A percentile compares a stretch with the other conserved stretches of the same genome.
These are phyloP conservation scores for Agrotis exclamationis DNA, from an alignment of 2,888 invertebrate species.

Conservation along the genomic window DNA sequence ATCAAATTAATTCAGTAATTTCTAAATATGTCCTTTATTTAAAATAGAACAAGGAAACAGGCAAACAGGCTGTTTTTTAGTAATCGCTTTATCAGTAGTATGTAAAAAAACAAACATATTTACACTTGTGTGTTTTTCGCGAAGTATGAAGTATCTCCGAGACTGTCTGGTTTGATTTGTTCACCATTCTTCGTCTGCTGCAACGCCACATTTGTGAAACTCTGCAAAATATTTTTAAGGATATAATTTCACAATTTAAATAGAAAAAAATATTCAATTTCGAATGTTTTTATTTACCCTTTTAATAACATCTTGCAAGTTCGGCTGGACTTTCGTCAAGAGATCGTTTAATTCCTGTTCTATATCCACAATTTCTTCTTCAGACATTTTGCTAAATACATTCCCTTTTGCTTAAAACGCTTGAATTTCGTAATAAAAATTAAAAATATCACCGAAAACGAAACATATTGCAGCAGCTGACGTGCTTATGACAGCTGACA, in stretches of 20 bases:
- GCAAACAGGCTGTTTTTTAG: neutral
- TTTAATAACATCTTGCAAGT: constrained; percentile 91
- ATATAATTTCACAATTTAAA: constrained; percentile 7
- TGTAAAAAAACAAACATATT: constrained; percentile 69
- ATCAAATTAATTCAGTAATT: neutral
- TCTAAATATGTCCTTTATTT: neutral
- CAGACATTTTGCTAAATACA: constrained; percentile 79
- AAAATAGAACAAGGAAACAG: neutral
- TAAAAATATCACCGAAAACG: constrained; percentile 55
- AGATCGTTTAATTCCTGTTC: constrained; percentile 88
- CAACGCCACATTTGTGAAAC: constrained; percentile 91
- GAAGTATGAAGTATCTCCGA: constrained; percentile 90
- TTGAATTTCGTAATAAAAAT: constrained; percentile 50
- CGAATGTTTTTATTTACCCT: constrained; percentile 84
- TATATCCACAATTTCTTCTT: constrained; percentile 84
- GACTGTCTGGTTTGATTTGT: constrained; percentile 82
- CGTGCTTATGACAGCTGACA: constrained; percentile 56
- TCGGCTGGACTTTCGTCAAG: constrained; percentile 88
- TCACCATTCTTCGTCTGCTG: constrained; percentile 89
- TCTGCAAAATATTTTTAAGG: constrained; percentile 77
- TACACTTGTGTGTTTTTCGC: constrained; percentile 91
- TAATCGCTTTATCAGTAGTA: neutral
- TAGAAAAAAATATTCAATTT: neutral
- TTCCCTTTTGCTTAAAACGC: constrained; percentile 62
- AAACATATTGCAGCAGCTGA: constrained; percentile 64